A percentile compares a stretch with the other conserved stretches of the same genome.
phyloP scores from a whole-genome alignment of 1,140 invertebrate genomes.

The Piezodorus guildinii region DNA sequence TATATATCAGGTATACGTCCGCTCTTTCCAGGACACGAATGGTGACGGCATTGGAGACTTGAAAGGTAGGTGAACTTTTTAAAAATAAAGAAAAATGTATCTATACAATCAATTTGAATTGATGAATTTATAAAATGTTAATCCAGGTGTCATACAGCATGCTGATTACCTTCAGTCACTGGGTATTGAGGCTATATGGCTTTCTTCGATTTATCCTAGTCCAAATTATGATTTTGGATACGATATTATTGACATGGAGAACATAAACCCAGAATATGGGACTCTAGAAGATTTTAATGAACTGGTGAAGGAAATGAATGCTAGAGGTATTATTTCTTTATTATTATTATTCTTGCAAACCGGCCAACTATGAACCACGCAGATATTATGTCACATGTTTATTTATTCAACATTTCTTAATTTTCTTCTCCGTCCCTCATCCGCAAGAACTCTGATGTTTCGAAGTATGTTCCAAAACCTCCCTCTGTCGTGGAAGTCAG shows the following conservation, averaged over 20 bases:
- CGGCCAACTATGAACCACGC: no score
- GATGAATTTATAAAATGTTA: not conserved
- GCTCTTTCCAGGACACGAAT: slow-evolving; percentile 65
- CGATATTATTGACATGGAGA: slow-evolving; percentile 48
- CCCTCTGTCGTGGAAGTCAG: no score
- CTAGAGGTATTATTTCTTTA: no score
- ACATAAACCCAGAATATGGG: slow-evolving; percentile 47
- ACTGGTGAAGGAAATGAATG: slow-evolving; percentile 40
- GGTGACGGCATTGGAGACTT: slow-evolving; percentile 67
- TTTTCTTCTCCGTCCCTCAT: no score
- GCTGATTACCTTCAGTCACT: slow-evolving; percentile 13
- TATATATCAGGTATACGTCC: slow-evolving; percentile 67
- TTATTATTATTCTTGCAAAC: no score
- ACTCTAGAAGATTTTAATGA: slow-evolving; percentile 48
- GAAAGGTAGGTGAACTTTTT: slow-evolving; percentile 33
- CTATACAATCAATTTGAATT: no score
- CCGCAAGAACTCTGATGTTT: no score
- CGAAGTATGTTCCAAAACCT: no score
- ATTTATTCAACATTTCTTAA: no score
- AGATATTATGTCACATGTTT: no score
- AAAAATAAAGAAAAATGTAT: no score
- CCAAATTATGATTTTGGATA: slow-evolving; percentile 55
- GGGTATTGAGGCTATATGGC: slow-evolving; percentile 44
- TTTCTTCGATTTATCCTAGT: slow-evolving; percentile 54
- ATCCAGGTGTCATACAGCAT: not conserved